Evolutionary conservation across 2,797 vertebrate genomes (phyloP).

Genomic region (Hyperoplus lanceolatus): DNA sequence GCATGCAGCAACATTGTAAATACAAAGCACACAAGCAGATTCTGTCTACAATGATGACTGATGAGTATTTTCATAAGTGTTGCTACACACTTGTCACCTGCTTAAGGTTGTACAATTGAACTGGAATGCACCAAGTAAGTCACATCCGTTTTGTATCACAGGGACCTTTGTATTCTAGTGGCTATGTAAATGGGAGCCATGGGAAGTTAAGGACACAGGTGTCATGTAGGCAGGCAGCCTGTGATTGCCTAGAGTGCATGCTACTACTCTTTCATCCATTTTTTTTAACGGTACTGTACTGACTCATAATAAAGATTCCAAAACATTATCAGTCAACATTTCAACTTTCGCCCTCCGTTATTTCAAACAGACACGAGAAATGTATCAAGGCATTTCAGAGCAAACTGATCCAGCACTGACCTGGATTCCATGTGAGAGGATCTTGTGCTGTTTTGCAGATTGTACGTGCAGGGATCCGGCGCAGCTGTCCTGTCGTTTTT

Average conservation of each 20-base stretch:
- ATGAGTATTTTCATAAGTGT: neutral
- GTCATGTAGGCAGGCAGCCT: neutral
- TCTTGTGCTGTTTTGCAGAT: neutral
- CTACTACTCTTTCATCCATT: neutral
- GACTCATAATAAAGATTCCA: neutral
- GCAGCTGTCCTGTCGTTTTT: constrained; percentile 12
- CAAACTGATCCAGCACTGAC: neutral
- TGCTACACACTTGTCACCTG: neutral
- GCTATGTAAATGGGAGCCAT: neutral
- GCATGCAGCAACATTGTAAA: neutral
- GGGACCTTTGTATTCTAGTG: neutral
- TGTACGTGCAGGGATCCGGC: neutral
- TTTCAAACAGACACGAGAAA: too few relatives aligned
- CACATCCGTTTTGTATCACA: neutral
- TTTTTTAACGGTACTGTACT: neutral
- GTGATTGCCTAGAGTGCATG: neutral
- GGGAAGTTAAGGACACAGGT: neutral
- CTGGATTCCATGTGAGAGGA: neutral
- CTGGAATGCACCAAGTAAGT: too few relatives aligned
- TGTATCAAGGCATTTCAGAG: neutral
- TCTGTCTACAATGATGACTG: neutral
- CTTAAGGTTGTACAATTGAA: neutral
- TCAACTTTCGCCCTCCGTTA: neutral
- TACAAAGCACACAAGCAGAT: neutral
- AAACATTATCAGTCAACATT: neutral